Percentiles rank a stretch among this genome's conserved stretches.
Conservation (phyloP, 2,888 invertebrate species). For the Autographa gamma region DNA sequence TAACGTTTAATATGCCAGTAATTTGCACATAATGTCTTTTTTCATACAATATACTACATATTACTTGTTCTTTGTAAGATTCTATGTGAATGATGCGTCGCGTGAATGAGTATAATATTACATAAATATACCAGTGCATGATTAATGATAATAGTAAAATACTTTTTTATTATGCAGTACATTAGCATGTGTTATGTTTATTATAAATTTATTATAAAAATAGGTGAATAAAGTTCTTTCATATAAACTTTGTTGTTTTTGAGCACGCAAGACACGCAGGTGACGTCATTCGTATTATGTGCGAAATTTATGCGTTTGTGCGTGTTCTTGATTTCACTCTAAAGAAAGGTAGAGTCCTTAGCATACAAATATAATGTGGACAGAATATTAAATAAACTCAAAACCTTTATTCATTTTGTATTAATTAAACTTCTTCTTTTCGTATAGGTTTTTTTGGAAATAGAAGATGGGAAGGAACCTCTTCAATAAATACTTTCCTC, state of each 20-base stretch:
- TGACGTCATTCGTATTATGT: not conserved
- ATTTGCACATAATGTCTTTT: constrained; percentile 52
- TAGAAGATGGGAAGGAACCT: no score
- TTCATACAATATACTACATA: constrained; percentile 33
- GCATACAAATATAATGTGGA: not conserved
- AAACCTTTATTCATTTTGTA: no score
- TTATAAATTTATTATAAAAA: no score
- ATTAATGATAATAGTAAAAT: constrained; percentile 7
- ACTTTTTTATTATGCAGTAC: not conserved
- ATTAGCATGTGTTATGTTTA: not conserved
- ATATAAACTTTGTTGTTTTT: not conserved
- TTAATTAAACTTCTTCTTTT: no score
- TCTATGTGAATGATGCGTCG: constrained; percentile 19
- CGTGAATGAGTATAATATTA: constrained; percentile 29
- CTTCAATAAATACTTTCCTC: no score
- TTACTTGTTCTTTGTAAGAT: constrained; percentile 29
- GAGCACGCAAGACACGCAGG: not conserved
- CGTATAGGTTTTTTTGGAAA: no score
- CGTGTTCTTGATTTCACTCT: not conserved
- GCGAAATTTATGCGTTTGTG: not conserved
- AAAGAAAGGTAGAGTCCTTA: not conserved
- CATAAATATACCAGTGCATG: constrained; percentile 13
- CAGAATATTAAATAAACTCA: no score
- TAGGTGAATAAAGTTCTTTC: not conserved
- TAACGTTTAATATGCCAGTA: constrained; percentile 40